Percentiles rank a stretch among this genome's conserved stretches.
These are phyloP conservation scores for Ophion slaviceki DNA, from an alignment of 2,888 invertebrate genomes.

Conservation along the genomic window DNA sequence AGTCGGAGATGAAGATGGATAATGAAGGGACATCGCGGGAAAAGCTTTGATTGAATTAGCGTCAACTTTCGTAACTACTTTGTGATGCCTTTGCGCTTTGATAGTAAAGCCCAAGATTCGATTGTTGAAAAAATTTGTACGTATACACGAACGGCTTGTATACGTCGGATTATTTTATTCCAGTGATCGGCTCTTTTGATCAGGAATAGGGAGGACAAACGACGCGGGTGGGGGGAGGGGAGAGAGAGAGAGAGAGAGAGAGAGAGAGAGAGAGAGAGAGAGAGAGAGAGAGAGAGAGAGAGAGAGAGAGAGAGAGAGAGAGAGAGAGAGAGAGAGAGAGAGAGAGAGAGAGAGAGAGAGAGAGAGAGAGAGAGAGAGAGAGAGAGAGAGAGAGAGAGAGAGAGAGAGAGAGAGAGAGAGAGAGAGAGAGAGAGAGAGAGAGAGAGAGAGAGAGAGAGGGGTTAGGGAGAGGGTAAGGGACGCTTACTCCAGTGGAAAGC, in stretches of 20 bases:
- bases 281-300: background rate
- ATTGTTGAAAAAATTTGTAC: constrained; percentile 12
- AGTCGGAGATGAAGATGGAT: too few relatives aligned
- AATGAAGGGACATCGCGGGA: constrained; percentile 11
- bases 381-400: background rate
- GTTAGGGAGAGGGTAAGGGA: background rate
- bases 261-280: background rate
- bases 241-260: background rate
- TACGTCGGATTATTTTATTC: constrained; percentile 16
- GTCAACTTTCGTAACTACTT: constrained; percentile 36
- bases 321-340: background rate
- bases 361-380: background rate
- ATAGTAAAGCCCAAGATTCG: constrained; percentile 34
- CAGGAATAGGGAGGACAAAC: background rate
- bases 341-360: background rate
- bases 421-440: background rate
- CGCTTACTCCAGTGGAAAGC: constrained; percentile 37
- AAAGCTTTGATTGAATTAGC: constrained; percentile 31
- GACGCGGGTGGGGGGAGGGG: background rate
- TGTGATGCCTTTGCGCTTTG: constrained; percentile 2
- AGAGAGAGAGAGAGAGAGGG: background rate
- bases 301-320: background rate
- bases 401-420: background rate
- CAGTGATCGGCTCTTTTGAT: constrained; percentile 34
- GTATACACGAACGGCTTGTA: background rate